A percentile compares a stretch with the other conserved stretches of the same genome.
Conservation (phyloP, 2,888 invertebrate genomes). For the Drosophila demipolita region DNA sequence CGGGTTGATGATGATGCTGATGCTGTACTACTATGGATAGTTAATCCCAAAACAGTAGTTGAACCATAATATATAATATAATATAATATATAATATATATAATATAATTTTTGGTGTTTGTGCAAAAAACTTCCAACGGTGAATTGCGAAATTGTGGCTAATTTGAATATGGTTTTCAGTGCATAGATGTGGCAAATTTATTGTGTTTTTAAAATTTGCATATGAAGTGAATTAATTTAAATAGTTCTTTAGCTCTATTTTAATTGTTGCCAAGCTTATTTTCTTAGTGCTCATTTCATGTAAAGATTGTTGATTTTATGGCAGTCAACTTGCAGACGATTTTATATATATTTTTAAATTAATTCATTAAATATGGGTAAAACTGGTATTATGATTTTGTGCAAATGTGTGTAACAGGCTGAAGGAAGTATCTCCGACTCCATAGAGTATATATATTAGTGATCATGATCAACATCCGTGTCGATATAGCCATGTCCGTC, state of each 20-base stretch:
- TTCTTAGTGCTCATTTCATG: neutral
- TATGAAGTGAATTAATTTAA: neutral
- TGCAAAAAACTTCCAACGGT: neutral
- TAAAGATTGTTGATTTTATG: neutral
- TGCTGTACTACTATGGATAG: neutral
- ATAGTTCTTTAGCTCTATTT: neutral
- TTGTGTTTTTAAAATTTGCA: neutral
- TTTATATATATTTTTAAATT: neutral
- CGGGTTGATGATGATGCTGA: slow-evolving; percentile 1
- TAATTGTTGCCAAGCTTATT: neutral
- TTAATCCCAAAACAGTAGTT: slow-evolving; percentile 4
- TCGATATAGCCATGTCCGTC: too few relatives aligned
- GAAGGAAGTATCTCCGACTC: too few relatives aligned
- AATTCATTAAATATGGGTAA: too few relatives aligned
- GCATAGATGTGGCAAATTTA: neutral
- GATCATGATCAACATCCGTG: too few relatives aligned
- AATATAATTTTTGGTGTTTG: neutral
- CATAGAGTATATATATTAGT: too few relatives aligned
- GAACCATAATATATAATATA: too few relatives aligned
- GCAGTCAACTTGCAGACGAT: neutral
- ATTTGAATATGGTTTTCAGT: neutral
- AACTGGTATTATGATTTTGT: too few relatives aligned
- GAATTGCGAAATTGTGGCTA: neutral
- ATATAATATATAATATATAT: too few relatives aligned
- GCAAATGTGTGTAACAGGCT: too few relatives aligned